Base-by-base conservation (phyloP, 2,888 invertebrate genomes). In the Chalcosyrphus nemorum region DNA sequence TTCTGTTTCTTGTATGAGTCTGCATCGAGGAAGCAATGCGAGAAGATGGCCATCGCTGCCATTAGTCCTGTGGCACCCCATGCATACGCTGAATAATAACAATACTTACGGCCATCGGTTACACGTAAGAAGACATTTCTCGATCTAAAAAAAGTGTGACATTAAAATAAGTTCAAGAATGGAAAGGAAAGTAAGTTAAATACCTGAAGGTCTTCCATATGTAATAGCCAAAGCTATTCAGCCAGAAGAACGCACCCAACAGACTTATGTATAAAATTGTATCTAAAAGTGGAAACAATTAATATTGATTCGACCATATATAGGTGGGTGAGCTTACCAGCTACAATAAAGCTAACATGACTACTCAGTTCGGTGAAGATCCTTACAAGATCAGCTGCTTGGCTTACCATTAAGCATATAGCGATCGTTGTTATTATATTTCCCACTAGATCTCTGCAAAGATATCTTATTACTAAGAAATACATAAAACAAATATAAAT, bases 141-240 rank as follows among this genome's bases (percentile, higher is more conserved):
- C 4, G 97, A 96, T 88, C 96, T 95, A 13, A 54, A 24, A 54
- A 24, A 29, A 15, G 29, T 11, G 35, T 3, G 0, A n/a, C 6
- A 50, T 29, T 38, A 4, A 45, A 15, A n/a, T 21, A 17, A 11
- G 9, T 7, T 32, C 15, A n/a, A 41, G n/a, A 11, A 1, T 4
- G 27, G 1, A 11, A 54, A 19, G 6, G 21, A 6, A 13, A 6
- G 11, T 13, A n/a, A n/a, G n/a, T n/a, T n/a, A n/a, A n/a, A 3
- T 92, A 95, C 95, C 94, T 95, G 89, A 97, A 97, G 0, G 96
- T 97, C 90, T 95, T 96, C 97, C 97, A 97, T 84, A 97, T 95
- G 89, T 97, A 97, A 89, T 96, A 97, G 59, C 96, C 97, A 84
- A 96, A 93, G 89, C 96, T 96, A 87, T 96, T 97, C 2, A 97